Conservation (phyloP, 2,888 invertebrate species). For the Aplocera efformata region DNA sequence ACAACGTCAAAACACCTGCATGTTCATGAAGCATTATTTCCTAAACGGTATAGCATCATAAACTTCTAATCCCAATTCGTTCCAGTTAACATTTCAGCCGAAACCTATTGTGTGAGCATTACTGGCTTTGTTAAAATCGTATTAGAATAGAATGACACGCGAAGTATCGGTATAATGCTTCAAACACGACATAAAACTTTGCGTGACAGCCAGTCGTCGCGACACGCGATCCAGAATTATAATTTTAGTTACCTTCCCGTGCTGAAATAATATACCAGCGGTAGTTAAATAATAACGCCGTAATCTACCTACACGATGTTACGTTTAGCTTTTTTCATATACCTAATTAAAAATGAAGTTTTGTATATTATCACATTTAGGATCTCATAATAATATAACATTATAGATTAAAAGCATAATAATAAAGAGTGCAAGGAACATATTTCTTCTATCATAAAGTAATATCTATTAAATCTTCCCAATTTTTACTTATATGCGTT, state of each 20-base stretch:
- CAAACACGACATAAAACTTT: conserved; percentile 44
- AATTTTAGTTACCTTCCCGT: conserved; percentile 42
- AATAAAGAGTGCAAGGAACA: too few species aligned
- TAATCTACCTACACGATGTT: conserved; percentile 37
- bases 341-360: conserved; percentile 10
- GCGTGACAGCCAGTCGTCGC: conserved; percentile 45
- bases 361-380: conserved; percentile 5
- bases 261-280: conserved; percentile 38
- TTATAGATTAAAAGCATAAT: too few species aligned
- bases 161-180: conserved; percentile 63
- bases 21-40: conserved; percentile 1
- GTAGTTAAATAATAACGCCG: conserved; percentile 46
- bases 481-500: too few species aligned
- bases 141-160: conserved; percentile 71
- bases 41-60: conserved; percentile 15
- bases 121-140: conserved; percentile 67
- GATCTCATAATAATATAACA: too few species aligned
- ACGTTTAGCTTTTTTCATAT: conserved; percentile 36
- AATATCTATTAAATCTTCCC: too few species aligned
- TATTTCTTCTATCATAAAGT: too few species aligned
- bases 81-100: conserved; percentile 58
- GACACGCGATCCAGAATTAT: conserved; percentile 54
- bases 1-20: not conserved
- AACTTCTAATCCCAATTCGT: conserved; percentile 51
- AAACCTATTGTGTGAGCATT: conserved; percentile 67